Percentiles rank a stretch among this genome's conserved stretches.
Conservation (phyloP, 2,797 vertebrate genomes). For the Labeo calbasu region DNA sequence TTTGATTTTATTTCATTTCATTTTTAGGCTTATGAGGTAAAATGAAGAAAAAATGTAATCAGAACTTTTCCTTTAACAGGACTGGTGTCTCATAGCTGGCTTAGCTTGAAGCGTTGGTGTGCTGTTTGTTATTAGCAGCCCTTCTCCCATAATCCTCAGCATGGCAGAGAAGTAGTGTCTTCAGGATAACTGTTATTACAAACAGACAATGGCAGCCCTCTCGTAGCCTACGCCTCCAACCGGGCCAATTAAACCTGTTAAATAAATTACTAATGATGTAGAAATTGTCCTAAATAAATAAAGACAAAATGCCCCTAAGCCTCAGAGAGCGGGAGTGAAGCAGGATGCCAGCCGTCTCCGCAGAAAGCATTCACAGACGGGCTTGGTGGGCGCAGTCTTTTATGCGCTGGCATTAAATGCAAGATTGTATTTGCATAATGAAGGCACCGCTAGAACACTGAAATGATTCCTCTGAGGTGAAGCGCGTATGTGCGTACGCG, state of each 20-base stretch:
- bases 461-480: conserved; percentile 75
- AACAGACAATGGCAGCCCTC: conserved; percentile 56
- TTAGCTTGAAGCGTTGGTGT: conserved; percentile 21
- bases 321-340: conserved; percentile 25
- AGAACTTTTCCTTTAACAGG: conserved; percentile 4
- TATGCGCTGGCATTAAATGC: conserved; percentile 72
- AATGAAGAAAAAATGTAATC: neutral
- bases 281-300: conserved; percentile 62
- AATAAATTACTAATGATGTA: conserved; percentile 64
- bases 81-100: conserved; percentile 27
- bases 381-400: conserved; percentile 68
- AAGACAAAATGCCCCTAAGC: conserved; percentile 59
- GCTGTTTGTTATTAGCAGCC: conserved; percentile 49
- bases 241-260: conserved; percentile 65
- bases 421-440: conserved; percentile 80
- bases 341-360: conserved; percentile 68
- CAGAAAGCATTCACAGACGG: conserved; percentile 62
- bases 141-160: conserved; percentile 42
- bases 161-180: conserved; percentile 47
- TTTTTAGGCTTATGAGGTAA: neutral
- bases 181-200: conserved; percentile 58
- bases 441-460: conserved; percentile 73
- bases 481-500: conserved; percentile 28
- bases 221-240: conserved; percentile 50
- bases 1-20: neutral